A percentile compares a stretch with the other conserved stretches of the same genome.
These are phyloP conservation scores for Arctopsyche grandis DNA, from an alignment of 1,140 invertebrate genomes.

Conservation along the genomic window DNA sequence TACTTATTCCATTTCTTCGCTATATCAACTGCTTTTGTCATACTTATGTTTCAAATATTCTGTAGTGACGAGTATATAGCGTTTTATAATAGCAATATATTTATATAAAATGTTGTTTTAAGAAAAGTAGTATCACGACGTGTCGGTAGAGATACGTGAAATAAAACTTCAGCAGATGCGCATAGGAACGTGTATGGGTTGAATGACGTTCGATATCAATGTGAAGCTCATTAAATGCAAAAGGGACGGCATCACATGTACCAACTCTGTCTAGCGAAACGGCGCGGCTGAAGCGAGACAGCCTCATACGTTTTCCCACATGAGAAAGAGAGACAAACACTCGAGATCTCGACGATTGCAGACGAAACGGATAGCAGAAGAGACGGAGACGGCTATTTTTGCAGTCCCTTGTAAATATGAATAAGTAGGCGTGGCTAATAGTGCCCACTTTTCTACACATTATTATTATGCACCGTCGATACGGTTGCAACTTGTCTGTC, in stretches of 20 bases:
- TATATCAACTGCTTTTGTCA: too few relatives aligned
- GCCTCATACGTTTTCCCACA: background rate
- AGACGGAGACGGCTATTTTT: constrained; percentile 25
- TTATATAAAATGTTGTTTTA: too few relatives aligned
- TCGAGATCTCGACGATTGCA: background rate
- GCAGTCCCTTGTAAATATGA: constrained; percentile 36
- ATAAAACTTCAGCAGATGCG: background rate
- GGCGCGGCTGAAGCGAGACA: background rate
- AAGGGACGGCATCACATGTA: constrained; percentile 22
- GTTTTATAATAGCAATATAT: too few relatives aligned
- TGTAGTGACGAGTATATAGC: too few relatives aligned
- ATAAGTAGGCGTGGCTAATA: constrained; percentile 35
- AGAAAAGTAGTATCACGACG: too few relatives aligned
- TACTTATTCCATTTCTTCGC: too few relatives aligned
- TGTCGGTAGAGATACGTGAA: background rate
- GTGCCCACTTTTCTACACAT: constrained; percentile 4
- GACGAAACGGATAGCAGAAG: constrained; percentile 16
- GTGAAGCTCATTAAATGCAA: constrained; percentile 40
- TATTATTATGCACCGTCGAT: background rate
- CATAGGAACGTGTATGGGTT: constrained; percentile 12
- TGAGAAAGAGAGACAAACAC: background rate
- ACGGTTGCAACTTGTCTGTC: constrained; percentile 6
- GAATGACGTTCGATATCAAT: constrained; percentile 6
- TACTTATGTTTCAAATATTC: too few relatives aligned
- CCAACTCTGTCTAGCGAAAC: constrained; percentile 17